Evolutionary conservation across 37 sponge, comb jelly and placozoan species (phyloP), one percentile per base, ranked within the genome.

Genomic region (Chondrilla cf. caribensis): DNA sequence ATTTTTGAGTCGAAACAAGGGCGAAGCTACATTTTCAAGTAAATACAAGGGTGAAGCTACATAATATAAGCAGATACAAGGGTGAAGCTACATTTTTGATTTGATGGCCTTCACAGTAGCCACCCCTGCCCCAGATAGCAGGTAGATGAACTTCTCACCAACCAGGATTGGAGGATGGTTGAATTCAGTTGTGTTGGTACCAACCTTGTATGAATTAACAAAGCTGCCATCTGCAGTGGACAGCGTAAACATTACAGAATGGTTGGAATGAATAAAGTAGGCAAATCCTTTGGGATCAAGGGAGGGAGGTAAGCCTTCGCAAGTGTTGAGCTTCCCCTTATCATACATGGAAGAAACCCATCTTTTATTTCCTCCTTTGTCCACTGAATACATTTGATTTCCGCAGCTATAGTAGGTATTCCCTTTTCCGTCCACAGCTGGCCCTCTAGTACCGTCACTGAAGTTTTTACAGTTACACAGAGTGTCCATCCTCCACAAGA

Each of bases 381-480:
- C 21, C 19, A 83, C 77, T 4, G 84, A 83, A 38, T 47, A 83
- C 40, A 73, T 33, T 40, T 72, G 76, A 59, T 83, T 83, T 18
- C 84, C 84, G 43, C 84, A 83, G 32, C 77, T 83, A 76, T 54
- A 83, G 32, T 83, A 83, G 2, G 77, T 76, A 71, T 54, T 58
- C 15, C 84, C 84, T 6, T 8, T 6, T 28, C 6, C 40, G 32
- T 83, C 84, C 29, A 83, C 84, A 31, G 77, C 58, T 31, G 84
- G 84, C 32, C 84, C 84, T 31, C 84, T 83, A 3, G 64, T 60
- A 7, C 15, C 19, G 5, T 7, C 76, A 67, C 55, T 24, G 51
- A 47, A 47, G 51, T 47, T 47, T 11, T 47, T 47, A 11, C 51
- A 47, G 9, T 6, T 47, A 31, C 84, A 83, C 4, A 19, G 70